These are phyloP conservation scores for Menidia beryllina DNA, from an alignment of 2,113 vertebrate species.

Conservation along the genomic window DNA sequence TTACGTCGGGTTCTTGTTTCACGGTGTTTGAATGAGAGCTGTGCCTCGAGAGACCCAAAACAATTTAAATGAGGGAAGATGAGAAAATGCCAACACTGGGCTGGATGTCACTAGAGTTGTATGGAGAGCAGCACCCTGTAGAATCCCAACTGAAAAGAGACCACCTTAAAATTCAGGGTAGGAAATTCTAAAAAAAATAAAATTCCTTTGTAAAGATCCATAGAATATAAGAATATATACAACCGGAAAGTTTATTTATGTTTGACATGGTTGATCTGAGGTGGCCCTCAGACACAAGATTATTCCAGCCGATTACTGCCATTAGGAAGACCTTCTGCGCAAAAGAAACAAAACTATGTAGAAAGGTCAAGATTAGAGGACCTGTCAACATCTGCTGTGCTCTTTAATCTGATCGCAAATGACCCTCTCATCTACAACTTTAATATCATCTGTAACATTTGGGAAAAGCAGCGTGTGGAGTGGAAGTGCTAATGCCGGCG, in stretches of 20 bases:
- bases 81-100: no score
- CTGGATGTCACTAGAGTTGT: not conserved
- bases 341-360: not conserved
- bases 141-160: not conserved
- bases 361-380: not conserved
- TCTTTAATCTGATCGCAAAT: slow-evolving; percentile 9
- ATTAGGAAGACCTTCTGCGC: not conserved
- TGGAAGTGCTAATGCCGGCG: slow-evolving; percentile 29
- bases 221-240: no score
- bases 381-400: not conserved
- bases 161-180: no score
- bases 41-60: no score
- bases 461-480: slow-evolving; percentile 41
- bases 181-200: not conserved
- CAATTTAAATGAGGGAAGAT: no score
- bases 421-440: slow-evolving; percentile 3
- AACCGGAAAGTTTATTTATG: no score
- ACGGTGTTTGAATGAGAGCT: not conserved
- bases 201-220: no score
- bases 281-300: no score
- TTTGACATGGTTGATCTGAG: no score
- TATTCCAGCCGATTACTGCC: no score
- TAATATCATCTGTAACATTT: slow-evolving; percentile 29
- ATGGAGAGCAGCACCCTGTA: not conserved
- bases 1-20: not conserved